Evolutionary conservation across 1,140 invertebrate genomes (phyloP).

Genomic region (Pachyrhynchus sulphureomaculatus): DNA sequence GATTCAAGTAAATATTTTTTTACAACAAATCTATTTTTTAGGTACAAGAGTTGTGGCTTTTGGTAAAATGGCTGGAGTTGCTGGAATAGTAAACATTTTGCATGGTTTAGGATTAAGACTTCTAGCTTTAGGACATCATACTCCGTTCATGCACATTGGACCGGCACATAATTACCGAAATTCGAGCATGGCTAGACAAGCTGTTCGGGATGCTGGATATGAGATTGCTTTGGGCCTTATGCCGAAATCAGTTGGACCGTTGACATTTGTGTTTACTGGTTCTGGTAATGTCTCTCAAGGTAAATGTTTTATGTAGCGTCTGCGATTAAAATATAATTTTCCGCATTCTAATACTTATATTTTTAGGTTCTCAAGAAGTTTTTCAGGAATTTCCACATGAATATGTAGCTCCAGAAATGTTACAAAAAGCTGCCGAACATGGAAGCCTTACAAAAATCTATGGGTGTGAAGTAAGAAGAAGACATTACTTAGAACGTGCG

Average conservation of each 20-base stretch:
- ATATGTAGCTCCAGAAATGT: conserved; percentile 92
- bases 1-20: no score
- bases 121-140: conserved; percentile 95
- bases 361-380: conserved; percentile 84
- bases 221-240: conserved; percentile 96
- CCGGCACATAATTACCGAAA: conserved; percentile 90
- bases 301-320: no score
- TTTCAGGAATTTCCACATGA: conserved; percentile 97
- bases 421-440: conserved; percentile 94
- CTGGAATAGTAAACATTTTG: conserved; percentile 98
- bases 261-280: conserved; percentile 98
- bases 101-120: conserved; percentile 94
- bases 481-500: conserved; percentile 90
- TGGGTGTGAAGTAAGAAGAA: conserved; percentile 88
- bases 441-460: conserved; percentile 89
- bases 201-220: conserved; percentile 95
- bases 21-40: no score
- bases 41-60: conserved; percentile 91
- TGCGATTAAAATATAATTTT: neutral
- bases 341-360: no score
- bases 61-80: conserved; percentile 97
- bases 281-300: conserved; percentile 81
- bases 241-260: conserved; percentile 96
- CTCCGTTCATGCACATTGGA: conserved; percentile 99
- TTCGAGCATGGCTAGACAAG: conserved; percentile 95